Evolutionary conservation across 2,888 invertebrate genomes (phyloP).

Genomic region (Drosophila sordidapex): DNA sequence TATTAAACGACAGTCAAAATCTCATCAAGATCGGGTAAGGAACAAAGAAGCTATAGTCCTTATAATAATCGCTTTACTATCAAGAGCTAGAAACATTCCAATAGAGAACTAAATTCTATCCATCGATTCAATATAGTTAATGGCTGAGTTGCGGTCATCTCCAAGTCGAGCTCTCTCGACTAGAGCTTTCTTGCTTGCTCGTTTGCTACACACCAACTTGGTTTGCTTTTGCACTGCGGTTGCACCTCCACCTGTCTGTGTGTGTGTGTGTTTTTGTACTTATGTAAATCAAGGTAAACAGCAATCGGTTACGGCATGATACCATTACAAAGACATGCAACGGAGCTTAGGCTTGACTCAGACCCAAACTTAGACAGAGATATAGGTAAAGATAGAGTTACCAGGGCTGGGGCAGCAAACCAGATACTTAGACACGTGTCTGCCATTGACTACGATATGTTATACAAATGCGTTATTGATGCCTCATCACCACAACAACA

Average conservation of each 20-base stretch:
- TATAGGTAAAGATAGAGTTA: slow-evolving; percentile 1
- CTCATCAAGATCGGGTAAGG: not conserved
- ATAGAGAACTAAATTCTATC: not conserved
- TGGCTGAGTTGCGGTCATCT: not conserved
- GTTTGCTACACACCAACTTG: slow-evolving; percentile 21
- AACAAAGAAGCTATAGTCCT: not conserved
- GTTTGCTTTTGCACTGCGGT: slow-evolving; percentile 58
- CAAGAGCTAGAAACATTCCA: not conserved
- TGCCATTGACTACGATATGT: slow-evolving; percentile 72
- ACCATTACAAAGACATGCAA: slow-evolving; percentile 74
- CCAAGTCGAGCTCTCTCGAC: not conserved
- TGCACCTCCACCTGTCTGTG: slow-evolving; percentile 17
- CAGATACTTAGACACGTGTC: slow-evolving; percentile 74
- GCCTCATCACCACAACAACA: slow-evolving; percentile 52
- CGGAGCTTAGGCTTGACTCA: slow-evolving; percentile 39
- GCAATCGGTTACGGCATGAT: slow-evolving; percentile 75
- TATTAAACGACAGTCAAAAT: not conserved
- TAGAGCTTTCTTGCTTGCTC: not conserved
- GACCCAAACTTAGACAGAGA: slow-evolving; percentile 9
- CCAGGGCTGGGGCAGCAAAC: slow-evolving; percentile 28
- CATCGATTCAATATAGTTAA: not conserved
- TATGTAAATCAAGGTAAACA: slow-evolving; percentile 80
- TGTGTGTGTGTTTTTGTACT: slow-evolving; percentile 29
- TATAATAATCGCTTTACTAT: not conserved
- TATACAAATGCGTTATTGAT: slow-evolving; percentile 78